These are phyloP conservation scores for Zaprionus camerounensis DNA, from an alignment of 1,140 invertebrate genomes.

Conservation along the genomic window DNA sequence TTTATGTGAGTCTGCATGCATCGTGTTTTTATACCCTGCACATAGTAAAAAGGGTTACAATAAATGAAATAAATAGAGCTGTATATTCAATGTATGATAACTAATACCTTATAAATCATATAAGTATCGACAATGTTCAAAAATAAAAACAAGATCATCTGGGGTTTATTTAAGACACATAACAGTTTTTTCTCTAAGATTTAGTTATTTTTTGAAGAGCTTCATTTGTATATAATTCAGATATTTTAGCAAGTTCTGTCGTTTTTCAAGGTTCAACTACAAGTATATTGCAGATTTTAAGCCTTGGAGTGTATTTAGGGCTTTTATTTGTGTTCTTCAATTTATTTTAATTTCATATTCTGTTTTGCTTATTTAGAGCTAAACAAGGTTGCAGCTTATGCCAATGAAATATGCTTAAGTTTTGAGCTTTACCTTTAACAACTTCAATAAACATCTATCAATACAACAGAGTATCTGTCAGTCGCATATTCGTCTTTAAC, in stretches of 20 bases:
- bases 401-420: neutral
- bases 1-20: conserved; percentile 5
- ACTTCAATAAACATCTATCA: neutral
- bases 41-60: neutral
- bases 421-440: neutral
- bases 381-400: no score
- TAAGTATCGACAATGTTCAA: no score
- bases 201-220: no score
- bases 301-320: no score
- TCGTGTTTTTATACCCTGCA: conserved; percentile 32
- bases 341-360: neutral
- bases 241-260: neutral
- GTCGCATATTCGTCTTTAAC: neutral
- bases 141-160: no score
- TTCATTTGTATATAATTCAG: neutral
- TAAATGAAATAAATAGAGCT: no score
- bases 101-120: no score
- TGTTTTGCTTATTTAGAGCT: no score
- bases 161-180: no score
- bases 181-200: no score
- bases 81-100: no score
- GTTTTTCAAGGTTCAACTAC: neutral
- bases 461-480: neutral
- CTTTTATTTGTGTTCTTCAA: neutral
- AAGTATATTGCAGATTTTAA: no score